phyloP scores from a whole-genome alignment of 2,113 vertebrate species.

The Oxyruncus cristatus region DNA sequence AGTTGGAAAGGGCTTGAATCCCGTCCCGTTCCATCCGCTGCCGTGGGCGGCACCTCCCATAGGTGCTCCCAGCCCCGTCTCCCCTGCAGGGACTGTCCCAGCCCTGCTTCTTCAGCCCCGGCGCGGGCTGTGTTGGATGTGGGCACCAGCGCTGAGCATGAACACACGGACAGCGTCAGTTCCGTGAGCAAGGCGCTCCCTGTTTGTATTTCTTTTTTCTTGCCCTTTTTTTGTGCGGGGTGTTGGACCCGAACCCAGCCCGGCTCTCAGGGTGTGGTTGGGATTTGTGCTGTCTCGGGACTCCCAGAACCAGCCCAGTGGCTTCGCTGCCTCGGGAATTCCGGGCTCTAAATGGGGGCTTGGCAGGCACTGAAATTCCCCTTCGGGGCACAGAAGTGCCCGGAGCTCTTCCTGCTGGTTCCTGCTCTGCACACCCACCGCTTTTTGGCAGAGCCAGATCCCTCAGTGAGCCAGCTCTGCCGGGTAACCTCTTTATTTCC shows the following conservation, averaged over 20 bases:
- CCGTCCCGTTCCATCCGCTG: no score
- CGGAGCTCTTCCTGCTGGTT: background rate
- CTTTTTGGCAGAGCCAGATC: accelerated
- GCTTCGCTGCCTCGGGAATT: accelerated
- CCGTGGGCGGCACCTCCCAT: no score
- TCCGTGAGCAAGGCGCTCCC: accelerated
- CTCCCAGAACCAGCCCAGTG: accelerated
- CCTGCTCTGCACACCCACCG: accelerated
- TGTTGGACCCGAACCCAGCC: background rate
- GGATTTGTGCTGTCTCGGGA: accelerated
- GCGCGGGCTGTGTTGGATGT: accelerated
- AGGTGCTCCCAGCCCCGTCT: no score
- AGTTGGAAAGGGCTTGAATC: no score
- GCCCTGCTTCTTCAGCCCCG: background rate
- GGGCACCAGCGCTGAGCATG: accelerated
- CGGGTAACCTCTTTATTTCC: accelerated
- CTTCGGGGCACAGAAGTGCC: background rate
- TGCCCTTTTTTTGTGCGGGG: accelerated
- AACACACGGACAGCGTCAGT: accelerated
- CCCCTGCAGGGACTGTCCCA: no score
- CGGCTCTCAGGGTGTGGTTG: accelerated
- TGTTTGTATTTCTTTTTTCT: accelerated
- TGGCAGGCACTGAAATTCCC: background rate
- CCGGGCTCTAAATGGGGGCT: background rate
- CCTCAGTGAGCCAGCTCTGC: accelerated